Evolutionary conservation across 1,140 invertebrate genomes (phyloP), one percentile per base, ranked within the genome.

Genomic region (Forficula auricularia): DNA sequence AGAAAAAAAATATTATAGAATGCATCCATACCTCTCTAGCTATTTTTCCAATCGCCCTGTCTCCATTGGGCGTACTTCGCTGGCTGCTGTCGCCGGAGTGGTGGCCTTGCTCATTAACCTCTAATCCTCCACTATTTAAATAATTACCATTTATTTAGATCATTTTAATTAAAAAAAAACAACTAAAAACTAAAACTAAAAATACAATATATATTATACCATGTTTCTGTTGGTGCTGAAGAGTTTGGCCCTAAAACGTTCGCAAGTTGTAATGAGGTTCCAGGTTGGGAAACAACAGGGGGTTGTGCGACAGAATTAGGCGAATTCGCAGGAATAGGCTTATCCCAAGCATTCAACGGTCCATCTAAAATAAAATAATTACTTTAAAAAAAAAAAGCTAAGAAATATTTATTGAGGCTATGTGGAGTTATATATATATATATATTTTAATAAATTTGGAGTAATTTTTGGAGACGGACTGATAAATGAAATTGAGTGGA

Each of bases 331-430:
- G 72, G 72, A 47, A 84, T 78, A 2, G 82, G 79, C 57, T 86
- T 88, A 49, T 85, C 79, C 84, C 84, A 89, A 9, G 83, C 83
- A 58, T 82, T 87, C 2, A 79, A 71, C 0, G 77, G 77, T 15
- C 73, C 34, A 27, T 0, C 18, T 14, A 2, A 33, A 40, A 14
- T 44, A 42, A 15, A 10, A 36, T n/a, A 12, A 14, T 3, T 2
- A 14, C 10, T 27, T 19, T 14, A 1, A 14, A 22, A 20, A 39
- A 22, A 19, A 10, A 9, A 38, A 38, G 1, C 4, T 38, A 13
- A 2, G 13, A 19, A 10, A n/a, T 19, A 15, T 8, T 3, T 13
- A 42, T 14, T 30, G 19, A 6, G 20, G 30, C 8, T 22, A 43
- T n/a, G 13, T 27, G 19, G 12, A 30, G 38, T n/a, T 3, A 13